Base-by-base conservation (phyloP, 2,888 invertebrate species). In the Caradrina kadenii region DNA sequence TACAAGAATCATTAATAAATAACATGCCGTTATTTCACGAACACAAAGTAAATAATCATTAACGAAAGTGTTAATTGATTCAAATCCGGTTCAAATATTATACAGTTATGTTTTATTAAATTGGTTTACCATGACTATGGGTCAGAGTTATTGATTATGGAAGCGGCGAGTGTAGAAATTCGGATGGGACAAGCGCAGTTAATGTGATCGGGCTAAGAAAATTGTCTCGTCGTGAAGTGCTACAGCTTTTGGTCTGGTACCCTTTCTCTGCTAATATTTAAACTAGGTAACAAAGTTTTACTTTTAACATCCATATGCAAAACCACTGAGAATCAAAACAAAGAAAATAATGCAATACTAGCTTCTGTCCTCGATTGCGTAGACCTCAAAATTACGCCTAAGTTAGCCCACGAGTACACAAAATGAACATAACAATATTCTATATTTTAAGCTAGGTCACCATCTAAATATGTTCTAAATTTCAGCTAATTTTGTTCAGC, bases 51-150 rank as follows among this genome's bases (percentile, higher is more conserved):
- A 79, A 80, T 80, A 80, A 80, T 81, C 70, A 85, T 84, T 85
- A 86, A 82, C 76, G 69, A 82, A 83, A 80, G 84, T 83, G 84
- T 82, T 82, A 86, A 87, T 81, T 84, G 84, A 85, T 81, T 84
- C 71, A 79, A 76, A 80, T 82, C 83, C 73, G 75, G 83, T 77
- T 71, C 82, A 76, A 72, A 80, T 80, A 81, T 69, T 59, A 73
- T 79, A 72, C 75, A 63, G 81, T 77, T 69, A 80, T 74, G 66
- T 73, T 77, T 82, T 73, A 80, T 78, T 73, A 68, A 80, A 81
- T 84, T 45, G 63, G 31, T 58, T 50, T 45, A 50, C 21, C 42
- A 22, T 64, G 65, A 55, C 60, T 39, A 53, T 60, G 8, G 5
- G 31, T 2, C 0, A 11, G 60, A 75, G 11, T 15, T 72, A 68